A percentile compares a stretch with the other conserved stretches of the same genome.
Conservation (phyloP, 23 tunicate species). For the Styela plicata region DNA sequence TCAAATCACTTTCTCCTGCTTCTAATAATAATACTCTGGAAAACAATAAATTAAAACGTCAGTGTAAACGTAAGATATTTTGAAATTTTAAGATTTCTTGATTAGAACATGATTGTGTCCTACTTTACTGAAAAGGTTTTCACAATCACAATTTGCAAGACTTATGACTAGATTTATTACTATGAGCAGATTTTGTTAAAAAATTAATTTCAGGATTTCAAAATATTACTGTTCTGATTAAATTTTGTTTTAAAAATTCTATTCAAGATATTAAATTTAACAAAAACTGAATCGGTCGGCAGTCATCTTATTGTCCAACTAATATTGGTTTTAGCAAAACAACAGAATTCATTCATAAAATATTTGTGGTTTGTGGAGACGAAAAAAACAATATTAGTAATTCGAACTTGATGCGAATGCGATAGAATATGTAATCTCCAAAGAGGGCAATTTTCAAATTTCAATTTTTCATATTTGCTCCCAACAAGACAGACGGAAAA, state of each 20-base stretch:
- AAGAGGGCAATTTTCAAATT: background rate
- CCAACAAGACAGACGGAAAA: too few relatives aligned
- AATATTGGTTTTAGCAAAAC: background rate
- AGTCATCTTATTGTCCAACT: constrained; percentile 49
- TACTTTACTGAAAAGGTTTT: background rate
- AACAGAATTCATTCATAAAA: too few relatives aligned
- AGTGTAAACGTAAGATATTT: background rate
- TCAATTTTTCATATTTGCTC: background rate
- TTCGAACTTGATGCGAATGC: background rate
- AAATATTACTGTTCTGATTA: background rate
- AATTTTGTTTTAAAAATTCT: background rate
- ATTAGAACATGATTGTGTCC: background rate
- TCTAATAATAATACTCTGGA: too few relatives aligned
- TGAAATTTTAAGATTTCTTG: background rate
- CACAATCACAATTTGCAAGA: background rate
- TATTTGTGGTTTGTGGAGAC: too few relatives aligned
- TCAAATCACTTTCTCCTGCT: too few relatives aligned
- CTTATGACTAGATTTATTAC: background rate
- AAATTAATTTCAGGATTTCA: too few relatives aligned
- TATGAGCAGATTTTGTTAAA: too few relatives aligned
- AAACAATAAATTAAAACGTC: too few relatives aligned
- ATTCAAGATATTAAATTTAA: background rate
- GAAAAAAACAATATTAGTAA: too few relatives aligned
- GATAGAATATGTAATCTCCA: constrained; percentile 33
- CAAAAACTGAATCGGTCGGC: background rate